Evolutionary conservation across 37 sponge, comb jelly and placozoan species (phyloP), one percentile per base, ranked within the genome.

Genomic region (Ephydatia muelleri): DNA sequence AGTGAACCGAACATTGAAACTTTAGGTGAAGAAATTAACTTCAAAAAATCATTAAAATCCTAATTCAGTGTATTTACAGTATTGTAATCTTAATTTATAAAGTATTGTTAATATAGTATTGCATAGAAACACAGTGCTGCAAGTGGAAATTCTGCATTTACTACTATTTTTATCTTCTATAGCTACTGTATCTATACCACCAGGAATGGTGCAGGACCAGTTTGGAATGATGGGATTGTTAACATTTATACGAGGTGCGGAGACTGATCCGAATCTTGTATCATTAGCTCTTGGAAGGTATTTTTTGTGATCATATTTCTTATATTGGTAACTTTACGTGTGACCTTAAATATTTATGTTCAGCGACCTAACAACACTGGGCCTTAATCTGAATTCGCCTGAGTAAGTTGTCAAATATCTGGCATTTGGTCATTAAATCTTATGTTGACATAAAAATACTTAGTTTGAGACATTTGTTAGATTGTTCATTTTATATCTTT

Each of bases 161-260:
- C 21, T 72, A 38, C 29, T 72, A 49, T 47, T 28, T 64, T 22
- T 19, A 28, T 33, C 28, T 57, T 49, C 28, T 81, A 31, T 73
- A 84, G 87, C 82, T 23, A 76, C 86, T 23, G 82, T 94, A 22
- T 91, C 94, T n/a, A 90, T 99, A 43, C 97, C 97, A 3, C 90
- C 96, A 30, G 92, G 94, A 3, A 99, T 99, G 99, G 96, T 97
- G n/a, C 96, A 90, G 71, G 97, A 99, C 76, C 99, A 99, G 75
- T 99, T 96, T 89, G 99, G 99, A 25, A 97, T 99, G 96, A 90
- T 97, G 82, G 99, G 99, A 12, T 80, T 99, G 0, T 91, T 99
- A 48, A 92, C 97, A 0, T 99, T 99, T 73, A 99, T 99, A 73
- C 77, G 99, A 68, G 95, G 93, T 16, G 98, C 98, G 27, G 99